Conservation (phyloP, 2,888 invertebrate genomes). For the Synanthedon myopaeformis region DNA sequence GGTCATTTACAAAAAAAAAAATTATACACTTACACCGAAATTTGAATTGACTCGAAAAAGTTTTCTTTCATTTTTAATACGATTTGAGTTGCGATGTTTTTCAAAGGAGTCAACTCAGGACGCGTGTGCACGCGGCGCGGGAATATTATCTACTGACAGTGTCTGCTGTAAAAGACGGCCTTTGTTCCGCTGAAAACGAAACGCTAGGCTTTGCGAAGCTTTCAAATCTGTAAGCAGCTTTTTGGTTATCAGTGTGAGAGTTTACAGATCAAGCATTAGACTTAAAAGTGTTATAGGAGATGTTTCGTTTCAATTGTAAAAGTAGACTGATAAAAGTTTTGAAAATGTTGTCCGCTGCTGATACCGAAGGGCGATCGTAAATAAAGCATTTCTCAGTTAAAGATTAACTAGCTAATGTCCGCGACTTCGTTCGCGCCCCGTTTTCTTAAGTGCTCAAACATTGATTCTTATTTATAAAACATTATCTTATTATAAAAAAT, state of each 20-base stretch:
- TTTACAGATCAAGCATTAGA: constrained; percentile 15
- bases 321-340: too few species aligned
- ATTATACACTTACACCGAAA: background rate
- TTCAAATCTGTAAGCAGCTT: constrained; percentile 33
- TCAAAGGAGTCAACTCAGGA: constrained; percentile 2
- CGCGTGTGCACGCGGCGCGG: constrained; percentile 16
- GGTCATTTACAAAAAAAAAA: background rate
- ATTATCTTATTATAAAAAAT: too few species aligned
- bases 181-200: constrained; percentile 18
- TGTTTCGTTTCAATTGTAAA: too few species aligned
- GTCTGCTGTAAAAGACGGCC: constrained; percentile 10
- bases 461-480: too few species aligned
- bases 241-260: constrained; percentile 36
- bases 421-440: too few species aligned
- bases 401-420: too few species aligned
- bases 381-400: too few species aligned
- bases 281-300: too few species aligned
- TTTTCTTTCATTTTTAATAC: background rate
- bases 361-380: too few species aligned
- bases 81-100: constrained; percentile 7
- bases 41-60: background rate
- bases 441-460: too few species aligned
- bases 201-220: constrained; percentile 17
- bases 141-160: constrained; percentile 15
- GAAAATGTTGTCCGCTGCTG: too few species aligned